phyloP scores from a whole-genome alignment of 1,140 invertebrate genomes.

The Drosophila equinoxialis region DNA sequence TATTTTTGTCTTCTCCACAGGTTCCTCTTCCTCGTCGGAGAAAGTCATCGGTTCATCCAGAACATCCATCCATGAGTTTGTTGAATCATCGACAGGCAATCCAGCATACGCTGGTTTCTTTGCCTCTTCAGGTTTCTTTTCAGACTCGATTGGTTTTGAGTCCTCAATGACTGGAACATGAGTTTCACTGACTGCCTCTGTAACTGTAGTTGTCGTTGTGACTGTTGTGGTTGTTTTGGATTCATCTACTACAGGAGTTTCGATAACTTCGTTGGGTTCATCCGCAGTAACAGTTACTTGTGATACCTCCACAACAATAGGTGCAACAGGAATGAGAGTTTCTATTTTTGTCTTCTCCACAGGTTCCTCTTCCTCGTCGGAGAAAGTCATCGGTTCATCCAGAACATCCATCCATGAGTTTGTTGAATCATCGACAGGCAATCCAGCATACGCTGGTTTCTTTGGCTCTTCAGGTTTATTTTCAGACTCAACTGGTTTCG shows the following conservation, averaged over 20 bases:
- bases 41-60: slow-evolving; percentile 84
- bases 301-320: not conserved
- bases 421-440: slow-evolving; percentile 83
- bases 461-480: slow-evolving; percentile 21
- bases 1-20: not conserved
- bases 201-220: not conserved
- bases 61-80: slow-evolving; percentile 84
- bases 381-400: slow-evolving; percentile 84
- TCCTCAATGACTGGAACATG: not conserved
- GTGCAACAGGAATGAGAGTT: not conserved
- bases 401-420: slow-evolving; percentile 83
- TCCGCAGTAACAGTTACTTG: too few relatives aligned
- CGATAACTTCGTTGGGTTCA: not conserved
- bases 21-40: slow-evolving; percentile 66
- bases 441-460: slow-evolving; percentile 77
- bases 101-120: slow-evolving; percentile 76
- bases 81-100: slow-evolving; percentile 83
- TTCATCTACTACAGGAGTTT: not conserved
- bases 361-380: slow-evolving; percentile 70
- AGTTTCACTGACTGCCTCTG: not conserved
- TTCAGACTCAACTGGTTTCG: slow-evolving; percentile 12
- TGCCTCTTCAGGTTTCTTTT: slow-evolving; percentile 19
- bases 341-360: not conserved
- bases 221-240: not conserved
- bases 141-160: slow-evolving; percentile 2